Base-by-base conservation (phyloP, 2,113 vertebrate species). In the Oncorhynchus masou region DNA sequence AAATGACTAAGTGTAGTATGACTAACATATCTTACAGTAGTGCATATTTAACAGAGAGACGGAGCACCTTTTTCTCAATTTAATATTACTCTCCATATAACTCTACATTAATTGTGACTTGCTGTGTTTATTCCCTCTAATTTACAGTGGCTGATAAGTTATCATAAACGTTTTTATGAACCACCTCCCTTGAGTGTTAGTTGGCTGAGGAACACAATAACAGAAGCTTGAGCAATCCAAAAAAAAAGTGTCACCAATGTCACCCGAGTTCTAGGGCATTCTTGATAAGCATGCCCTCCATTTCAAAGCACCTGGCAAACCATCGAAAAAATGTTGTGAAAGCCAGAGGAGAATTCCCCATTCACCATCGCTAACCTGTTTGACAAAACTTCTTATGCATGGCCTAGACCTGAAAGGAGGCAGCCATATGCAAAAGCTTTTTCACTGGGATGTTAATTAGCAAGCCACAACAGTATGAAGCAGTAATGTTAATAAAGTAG, bases 401-500 rank as follows among this genome's bases (percentile, higher is more conserved):
- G n/a, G 19, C 7, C n/a, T 62, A 5, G 39, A 22, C 59, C 59
- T n/a, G n/a, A 62, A 62, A 62, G 59, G n/a, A 24, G 39, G 39
- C 9, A 45, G 39, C 39, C 39, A 45, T 45, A 12, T 45, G 39
- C 8, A 45, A 45, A 45, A 72, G 27, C 62, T 34, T 70, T 65
- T 65, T 27, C 60, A 71, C 39, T 39, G n/a, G 25, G 57, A 83
- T 75, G 84, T 82, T 88, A 89, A 88, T 86, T 74, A 78, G 2
- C 39, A 45, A 12, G 8, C 9, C 39, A 12, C 39, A 45, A 39
- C 45, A 45, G 73, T 78, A 80, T 81, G 77, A 3, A 78, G 86
- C 81, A 76, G 39, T 45, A 45, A 45, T 45, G 39, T 75, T 82
- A 90, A 84, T 88, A 88, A 86, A 84, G 85, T 85, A 72, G 80